Percentiles rank a stretch among this genome's conserved stretches.
Evolutionary conservation across 37 sponge, comb jelly and placozoan species (phyloP).

Genomic region (Chondrilla cf. caribensis): DNA sequence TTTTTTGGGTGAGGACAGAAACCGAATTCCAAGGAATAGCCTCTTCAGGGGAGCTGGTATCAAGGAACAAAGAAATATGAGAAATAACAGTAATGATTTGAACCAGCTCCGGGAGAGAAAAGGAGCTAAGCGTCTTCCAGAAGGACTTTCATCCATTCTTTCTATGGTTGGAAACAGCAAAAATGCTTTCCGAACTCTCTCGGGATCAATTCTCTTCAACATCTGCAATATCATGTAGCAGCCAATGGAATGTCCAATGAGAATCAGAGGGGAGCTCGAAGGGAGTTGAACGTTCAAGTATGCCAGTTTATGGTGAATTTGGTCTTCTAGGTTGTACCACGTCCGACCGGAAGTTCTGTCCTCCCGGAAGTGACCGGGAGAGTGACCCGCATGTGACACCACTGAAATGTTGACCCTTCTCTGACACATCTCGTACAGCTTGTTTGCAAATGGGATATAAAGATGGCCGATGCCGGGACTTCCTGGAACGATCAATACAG

Average conservation of each 20-base stretch:
- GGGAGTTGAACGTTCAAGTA: conserved; percentile 36
- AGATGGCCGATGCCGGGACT: conserved; percentile 78
- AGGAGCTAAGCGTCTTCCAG: conserved; percentile 27
- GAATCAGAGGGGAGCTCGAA: conserved; percentile 22
- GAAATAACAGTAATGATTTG: background rate
- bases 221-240: conserved; percentile 70
- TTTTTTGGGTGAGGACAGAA: conserved; percentile 15
- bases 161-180: conserved; percentile 78
- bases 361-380: conserved; percentile 42
- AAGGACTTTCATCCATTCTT: conserved; percentile 49
- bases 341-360: background rate
- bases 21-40: background rate
- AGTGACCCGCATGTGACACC: conserved; percentile 81
- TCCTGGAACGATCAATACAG: conserved; percentile 61
- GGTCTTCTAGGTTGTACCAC: conserved; percentile 69
- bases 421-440: conserved; percentile 39
- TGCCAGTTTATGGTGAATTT: conserved; percentile 77
- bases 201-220: conserved; percentile 34
- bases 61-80: conserved; percentile 25
- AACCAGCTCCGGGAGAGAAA: conserved; percentile 44
- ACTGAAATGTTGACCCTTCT: conserved; percentile 40
- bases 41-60: background rate
- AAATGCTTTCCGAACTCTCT: conserved; percentile 39
- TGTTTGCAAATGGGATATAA: conserved; percentile 63
- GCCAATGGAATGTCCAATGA: conserved; percentile 87